Evolutionary conservation across 2,797 vertebrate genomes (phyloP), one percentile per base, ranked within the genome.

Genomic region (Craterocephalus amniculus): DNA sequence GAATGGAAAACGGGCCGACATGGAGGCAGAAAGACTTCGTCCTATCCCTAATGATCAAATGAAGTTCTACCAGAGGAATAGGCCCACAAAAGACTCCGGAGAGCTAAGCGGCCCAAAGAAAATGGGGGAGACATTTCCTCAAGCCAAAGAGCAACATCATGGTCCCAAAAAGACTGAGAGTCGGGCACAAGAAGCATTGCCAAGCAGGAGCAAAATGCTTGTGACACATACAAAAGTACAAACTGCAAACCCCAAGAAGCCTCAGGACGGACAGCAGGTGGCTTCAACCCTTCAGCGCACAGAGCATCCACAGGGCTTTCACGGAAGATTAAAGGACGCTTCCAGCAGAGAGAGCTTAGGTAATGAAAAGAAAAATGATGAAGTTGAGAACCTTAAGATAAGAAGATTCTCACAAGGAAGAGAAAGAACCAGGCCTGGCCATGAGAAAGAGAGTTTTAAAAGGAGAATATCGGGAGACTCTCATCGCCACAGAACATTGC

Each of bases 21-120:
- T 68, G 73, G 57, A 76, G 71, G 81, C 26, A 54, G 74, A 79
- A 67, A 56, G 79, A 57, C 80, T 79, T 48, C 74, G 86, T 65
- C 76, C 87, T 4, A 16, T 59, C 66, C 77, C 70, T 58, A 35
- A 54, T 6, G 79, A 90, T 60, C 77, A 82, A 6, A 38, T 38
- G 65, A 84, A 58, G 65, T 89, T 91, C 84, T 90, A 84, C 79
- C 86, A 68, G 67, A 89, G 88, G 78, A 88, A 80, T 59, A 88
- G 89, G 73, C 81, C 81, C 66, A 22, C 36, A 35, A 86, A 88
- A 49, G 80, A 84, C 72, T 59, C 70, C 60, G 83, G 72, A 86
- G 91, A 91, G 76, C 83, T 89, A 76, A 83, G 72, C 77, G 87
- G 89, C 84, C 91, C 87, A 89, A 90, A 91, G 88, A 91, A 83